Percentiles rank a stretch among this genome's conserved stretches.
These are phyloP conservation scores for Tryphoninae sp. DNA, from an alignment of 2,888 invertebrate genomes.

Conservation along the genomic window DNA sequence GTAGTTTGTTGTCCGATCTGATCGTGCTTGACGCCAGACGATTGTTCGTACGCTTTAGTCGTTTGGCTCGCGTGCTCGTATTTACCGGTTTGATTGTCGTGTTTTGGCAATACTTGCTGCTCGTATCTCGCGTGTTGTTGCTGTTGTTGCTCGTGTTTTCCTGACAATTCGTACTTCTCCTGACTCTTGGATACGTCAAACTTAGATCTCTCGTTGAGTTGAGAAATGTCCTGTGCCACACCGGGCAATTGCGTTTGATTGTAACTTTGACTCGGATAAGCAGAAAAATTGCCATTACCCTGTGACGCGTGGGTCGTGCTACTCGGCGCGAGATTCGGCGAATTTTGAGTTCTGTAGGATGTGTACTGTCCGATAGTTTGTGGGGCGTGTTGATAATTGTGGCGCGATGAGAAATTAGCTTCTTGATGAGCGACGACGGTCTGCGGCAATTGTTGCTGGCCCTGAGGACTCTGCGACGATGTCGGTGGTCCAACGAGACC, in stretches of 20 bases:
- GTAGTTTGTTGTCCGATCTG: slow-evolving; percentile 57
- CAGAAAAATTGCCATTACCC: slow-evolving; percentile 62
- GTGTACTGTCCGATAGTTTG: slow-evolving; percentile 61
- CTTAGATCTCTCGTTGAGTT: slow-evolving; percentile 69
- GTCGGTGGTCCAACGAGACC: slow-evolving; percentile 61
- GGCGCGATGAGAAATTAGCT: slow-evolving; percentile 69
- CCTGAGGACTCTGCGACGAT: slow-evolving; percentile 52
- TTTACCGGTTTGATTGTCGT: slow-evolving; percentile 69
- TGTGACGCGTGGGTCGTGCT: slow-evolving; percentile 26
- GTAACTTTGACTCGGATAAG: slow-evolving; percentile 69
- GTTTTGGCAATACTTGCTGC: slow-evolving; percentile 68
- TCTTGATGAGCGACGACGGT: slow-evolving; percentile 68
- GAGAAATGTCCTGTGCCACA: slow-evolving; percentile 57
- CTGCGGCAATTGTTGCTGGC: slow-evolving; percentile 60
- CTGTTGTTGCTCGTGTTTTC: slow-evolving; percentile 69
- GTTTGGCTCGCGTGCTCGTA: slow-evolving; percentile 66
- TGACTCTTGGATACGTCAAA: slow-evolving; percentile 69
- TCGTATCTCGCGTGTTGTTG: slow-evolving; percentile 72
- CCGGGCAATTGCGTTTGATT: slow-evolving; percentile 68
- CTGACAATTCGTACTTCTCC: slow-evolving; percentile 72
- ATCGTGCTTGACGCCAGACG: slow-evolving; percentile 67
- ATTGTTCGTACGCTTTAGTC: slow-evolving; percentile 71
- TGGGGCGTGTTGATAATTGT: slow-evolving; percentile 59
- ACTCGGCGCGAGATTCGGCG: slow-evolving; percentile 67
- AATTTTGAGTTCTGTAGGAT: slow-evolving; percentile 68